Base-by-base conservation (phyloP, 2,797 vertebrate species). In the Crenuchus spilurus region DNA sequence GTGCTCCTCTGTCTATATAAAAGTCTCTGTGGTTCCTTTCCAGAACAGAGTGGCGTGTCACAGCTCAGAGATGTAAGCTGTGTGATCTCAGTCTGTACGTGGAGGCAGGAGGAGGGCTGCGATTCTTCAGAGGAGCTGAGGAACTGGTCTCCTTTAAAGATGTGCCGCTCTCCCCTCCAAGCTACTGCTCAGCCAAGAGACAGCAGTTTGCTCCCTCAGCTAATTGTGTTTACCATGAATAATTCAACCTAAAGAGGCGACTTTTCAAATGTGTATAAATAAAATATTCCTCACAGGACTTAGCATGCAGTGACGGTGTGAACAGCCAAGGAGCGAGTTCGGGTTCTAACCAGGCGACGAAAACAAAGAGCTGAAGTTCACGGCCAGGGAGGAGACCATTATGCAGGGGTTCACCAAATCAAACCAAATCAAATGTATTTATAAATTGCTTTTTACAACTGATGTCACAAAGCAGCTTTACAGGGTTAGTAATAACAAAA, bases 171-270 rank as follows among this genome's bases (percentile, higher is more conserved):
- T 55, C 39, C 57, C 31, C 16, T 74, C 28, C 24, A 31, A 33
- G 41, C 24, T 22, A 54, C 14, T 26, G 26, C 48, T 55, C 35
- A 20, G 46, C 37, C 39, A 30, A 75, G 28, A 62, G 64, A 70
- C 69, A 58, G 62, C 61, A 70, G 64, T 66, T 70, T 55, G 42
- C 54, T 79, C 67, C 72, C 75, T 73, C 42, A 5, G 64, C 76
- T 80, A 77, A 91, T 82, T 90, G 80, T 78, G 82, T 84, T 84
- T 74, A 66, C 74, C 70, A 88, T 91, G 80, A 92, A 91, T 91
- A 86, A 91, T 90, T 91, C 84, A 93, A 75, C 63, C 58, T 83
- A 79, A 82, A 72, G 79, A 85, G 74, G 80, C 68, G 61, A 76
- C 78, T 83, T 73, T 76, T 72, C 52, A 70, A 74, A 88, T 80